phyloP scores from a whole-genome alignment of 2,888 invertebrate genomes.

The Drosophila anceps region DNA sequence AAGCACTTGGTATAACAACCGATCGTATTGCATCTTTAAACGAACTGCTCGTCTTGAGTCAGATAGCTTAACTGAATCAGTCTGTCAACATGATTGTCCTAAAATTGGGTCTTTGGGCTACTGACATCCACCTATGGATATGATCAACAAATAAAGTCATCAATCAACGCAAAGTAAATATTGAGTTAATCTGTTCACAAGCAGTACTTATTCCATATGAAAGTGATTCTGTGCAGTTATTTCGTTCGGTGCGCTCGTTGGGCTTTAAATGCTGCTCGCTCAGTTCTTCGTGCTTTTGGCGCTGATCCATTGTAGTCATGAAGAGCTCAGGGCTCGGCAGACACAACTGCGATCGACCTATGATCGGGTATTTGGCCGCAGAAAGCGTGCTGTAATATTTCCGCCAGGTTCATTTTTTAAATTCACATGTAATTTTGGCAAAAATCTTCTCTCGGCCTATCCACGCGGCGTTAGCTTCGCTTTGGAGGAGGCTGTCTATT shows the following conservation, averaged over 20 bases:
- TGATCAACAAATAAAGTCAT: slow-evolving; percentile 67
- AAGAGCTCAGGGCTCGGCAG: neutral
- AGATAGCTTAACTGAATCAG: slow-evolving; percentile 43
- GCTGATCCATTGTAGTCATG: slow-evolving; percentile 32
- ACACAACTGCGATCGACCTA: slow-evolving; percentile 31
- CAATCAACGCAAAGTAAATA: slow-evolving; percentile 61
- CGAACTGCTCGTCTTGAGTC: slow-evolving; percentile 39
- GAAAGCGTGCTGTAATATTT: slow-evolving; percentile 79
- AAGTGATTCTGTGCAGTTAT: slow-evolving; percentile 24
- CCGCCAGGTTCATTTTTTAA: slow-evolving; percentile 79
- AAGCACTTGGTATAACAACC: slow-evolving; percentile 1
- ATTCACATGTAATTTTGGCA: slow-evolving; percentile 74
- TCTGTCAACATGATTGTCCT: slow-evolving; percentile 27
- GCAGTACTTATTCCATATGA: slow-evolving; percentile 27
- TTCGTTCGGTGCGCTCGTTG: slow-evolving; percentile 20
- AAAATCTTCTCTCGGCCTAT: slow-evolving; percentile 72
- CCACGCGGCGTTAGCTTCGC: slow-evolving; percentile 77
- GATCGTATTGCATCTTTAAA: slow-evolving; percentile 31
- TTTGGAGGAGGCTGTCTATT: slow-evolving; percentile 80
- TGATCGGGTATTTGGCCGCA: slow-evolving; percentile 67
- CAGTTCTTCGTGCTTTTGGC: slow-evolving; percentile 41
- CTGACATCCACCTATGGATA: slow-evolving; percentile 24
- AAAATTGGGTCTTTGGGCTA: slow-evolving; percentile 57
- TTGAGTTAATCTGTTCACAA: slow-evolving; percentile 58
- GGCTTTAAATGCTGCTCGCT: slow-evolving; percentile 45